A percentile compares a stretch with the other conserved stretches of the same genome.
Conservation (phyloP, 2,888 invertebrate species). For the Nowickia ferox region DNA sequence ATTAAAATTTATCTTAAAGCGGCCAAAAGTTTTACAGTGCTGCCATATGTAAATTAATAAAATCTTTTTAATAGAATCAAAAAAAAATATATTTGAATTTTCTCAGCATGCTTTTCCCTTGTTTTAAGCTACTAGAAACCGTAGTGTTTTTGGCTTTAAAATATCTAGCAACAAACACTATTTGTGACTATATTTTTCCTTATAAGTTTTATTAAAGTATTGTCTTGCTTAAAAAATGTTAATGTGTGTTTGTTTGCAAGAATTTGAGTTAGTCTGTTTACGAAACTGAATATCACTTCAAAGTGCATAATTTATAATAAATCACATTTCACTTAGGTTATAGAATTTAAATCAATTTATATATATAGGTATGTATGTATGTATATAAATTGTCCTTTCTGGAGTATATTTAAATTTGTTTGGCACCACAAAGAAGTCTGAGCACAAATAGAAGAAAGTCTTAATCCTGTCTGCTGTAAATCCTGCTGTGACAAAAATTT, state of each 20-base stretch:
- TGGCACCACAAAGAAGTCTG: no score
- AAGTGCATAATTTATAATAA: background rate
- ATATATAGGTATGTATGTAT: no score
- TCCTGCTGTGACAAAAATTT: background rate
- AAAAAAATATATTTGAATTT: background rate
- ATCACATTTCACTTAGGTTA: no score
- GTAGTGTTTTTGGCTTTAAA: constrained; percentile 1
- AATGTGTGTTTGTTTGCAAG: constrained; percentile 1
- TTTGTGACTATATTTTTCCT: constrained; percentile 10
- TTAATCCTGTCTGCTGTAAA: background rate
- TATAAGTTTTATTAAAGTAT: background rate
- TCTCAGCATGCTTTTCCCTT: background rate
- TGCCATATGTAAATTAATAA: no score
- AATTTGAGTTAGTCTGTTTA: constrained; percentile 51
- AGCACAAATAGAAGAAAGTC: no score
- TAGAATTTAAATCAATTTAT: no score
- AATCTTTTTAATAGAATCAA: no score
- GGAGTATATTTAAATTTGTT: no score
- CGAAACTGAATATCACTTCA: background rate
- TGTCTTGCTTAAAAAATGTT: background rate
- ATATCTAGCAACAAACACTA: background rate
- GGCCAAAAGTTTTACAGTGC: no score
- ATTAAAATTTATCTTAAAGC: no score
- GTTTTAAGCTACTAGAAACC: background rate
- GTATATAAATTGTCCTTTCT: no score